A percentile compares a stretch with the other conserved stretches of the same genome.
Conservation (phyloP, 2,888 invertebrate genomes). For the Macaria notata region DNA sequence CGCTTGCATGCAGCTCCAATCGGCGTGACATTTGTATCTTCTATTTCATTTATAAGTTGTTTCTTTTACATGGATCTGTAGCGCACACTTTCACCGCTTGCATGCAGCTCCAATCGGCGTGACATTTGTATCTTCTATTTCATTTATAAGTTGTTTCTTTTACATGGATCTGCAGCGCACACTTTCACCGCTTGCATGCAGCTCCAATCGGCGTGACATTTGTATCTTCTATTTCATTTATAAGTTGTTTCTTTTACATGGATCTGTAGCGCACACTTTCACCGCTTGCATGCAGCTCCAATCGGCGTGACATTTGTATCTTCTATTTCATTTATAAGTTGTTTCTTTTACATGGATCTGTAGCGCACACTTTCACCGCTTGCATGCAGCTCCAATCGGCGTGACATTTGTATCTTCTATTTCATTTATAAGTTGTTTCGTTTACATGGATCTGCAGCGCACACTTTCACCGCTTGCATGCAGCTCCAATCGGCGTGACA, state of each 20-base stretch:
- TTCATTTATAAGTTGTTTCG: not conserved
- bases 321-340: too few relatives aligned
- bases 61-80: not conserved
- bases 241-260: constrained; percentile 1
- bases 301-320: not conserved
- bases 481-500: not conserved
- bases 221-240: not conserved
- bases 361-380: constrained; percentile 3
- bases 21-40: not conserved
- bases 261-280: constrained; percentile 5
- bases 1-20: not conserved
- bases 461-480: constrained; percentile 6
- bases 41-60: not conserved
- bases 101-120: not conserved
- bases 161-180: not conserved
- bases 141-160: not conserved
- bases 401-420: not conserved
- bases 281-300: not conserved
- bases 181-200: constrained; percentile 5
- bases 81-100: constrained; percentile 6
- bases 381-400: not conserved
- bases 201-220: not conserved
- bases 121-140: not conserved
- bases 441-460: not conserved
- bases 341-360: constrained; percentile 2